Base-by-base conservation (phyloP, 2,113 vertebrate species). In the Paratilapia polleni region DNA sequence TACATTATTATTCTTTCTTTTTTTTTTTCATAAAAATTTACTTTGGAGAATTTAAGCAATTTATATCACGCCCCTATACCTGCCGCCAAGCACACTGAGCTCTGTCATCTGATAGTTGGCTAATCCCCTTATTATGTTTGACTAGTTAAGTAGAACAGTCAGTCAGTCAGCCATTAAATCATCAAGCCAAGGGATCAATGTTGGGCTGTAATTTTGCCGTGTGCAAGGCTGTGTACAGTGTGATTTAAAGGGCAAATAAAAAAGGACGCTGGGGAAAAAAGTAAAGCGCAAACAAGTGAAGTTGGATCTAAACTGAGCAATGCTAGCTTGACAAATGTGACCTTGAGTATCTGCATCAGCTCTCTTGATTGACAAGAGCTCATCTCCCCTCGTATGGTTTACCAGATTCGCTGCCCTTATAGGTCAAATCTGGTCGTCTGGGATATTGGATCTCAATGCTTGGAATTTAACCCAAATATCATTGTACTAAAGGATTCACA, bases 381-480 rank as follows among this genome's bases (percentile, higher is more conserved):
- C 80, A 74, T 90, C 89, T 90, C 62, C 70, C 70, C 59, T 31
- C 76, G 38, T 87, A 91, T 85, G 84, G 87, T 92, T 92, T 88
- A 22, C 83, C 89, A 87, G 57, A 88, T 88, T 74, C 22, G 13
- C 73, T 76, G 79, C 78, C 92, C 93, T 83, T 70, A 22, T 20
- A 79, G 94, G 95, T 96, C 94, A 93, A 19, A 90, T 85, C 38
- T 90, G 81, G 94, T 93, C 47, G 93, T 94, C 94, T 85, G 77
- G 94, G 90, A 87, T 76, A 68, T 78, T 79, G 70, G 41, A 59
- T 80, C 79, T 91, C 82, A 91, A 92, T 93, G 85, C 93, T 74
- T 87, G 92, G 95, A 95, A 95, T 95, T 93, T 70, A 87, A 54
- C 80, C 77, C 34, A 90, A 93, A 92, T 93, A 91, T 95, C 76